phyloP scores from a whole-genome alignment of 2,888 invertebrate species.

The Napeogenes inachia region DNA sequence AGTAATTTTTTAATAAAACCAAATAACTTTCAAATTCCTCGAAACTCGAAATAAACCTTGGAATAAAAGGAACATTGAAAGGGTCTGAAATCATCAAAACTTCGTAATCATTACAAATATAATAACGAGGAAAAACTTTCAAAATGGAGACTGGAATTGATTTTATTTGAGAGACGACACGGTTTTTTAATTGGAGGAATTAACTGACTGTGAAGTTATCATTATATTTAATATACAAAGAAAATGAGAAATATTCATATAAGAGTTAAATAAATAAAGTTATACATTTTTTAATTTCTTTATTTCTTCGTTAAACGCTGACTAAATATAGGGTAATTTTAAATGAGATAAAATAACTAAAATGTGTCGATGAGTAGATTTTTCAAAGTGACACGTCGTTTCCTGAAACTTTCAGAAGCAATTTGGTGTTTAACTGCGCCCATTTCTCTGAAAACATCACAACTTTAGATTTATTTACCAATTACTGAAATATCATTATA shows the following conservation, averaged over 20 bases:
- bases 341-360: background rate
- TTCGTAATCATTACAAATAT: conserved; percentile 64
- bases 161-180: conserved; percentile 73
- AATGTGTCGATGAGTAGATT: conserved; percentile 35
- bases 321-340: background rate
- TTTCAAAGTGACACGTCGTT: conserved; percentile 51
- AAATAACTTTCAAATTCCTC: conserved; percentile 6
- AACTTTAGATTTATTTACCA: conserved; percentile 4
- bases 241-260: no score
- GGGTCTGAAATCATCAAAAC: conserved; percentile 50
- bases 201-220: background rate
- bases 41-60: conserved; percentile 10
- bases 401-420: conserved; percentile 54
- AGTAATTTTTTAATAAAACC: background rate
- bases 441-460: conserved; percentile 49
- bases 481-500: background rate
- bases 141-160: conserved; percentile 55
- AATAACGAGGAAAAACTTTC: conserved; percentile 47
- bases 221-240: no score
- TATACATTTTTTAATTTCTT: no score
- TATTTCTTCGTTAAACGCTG: no score
- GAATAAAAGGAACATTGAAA: conserved; percentile 14
- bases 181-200: conserved; percentile 68
- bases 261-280: no score
- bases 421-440: conserved; percentile 60